phyloP scores from a whole-genome alignment of 1,140 invertebrate genomes.

The Drosophila mayri region DNA sequence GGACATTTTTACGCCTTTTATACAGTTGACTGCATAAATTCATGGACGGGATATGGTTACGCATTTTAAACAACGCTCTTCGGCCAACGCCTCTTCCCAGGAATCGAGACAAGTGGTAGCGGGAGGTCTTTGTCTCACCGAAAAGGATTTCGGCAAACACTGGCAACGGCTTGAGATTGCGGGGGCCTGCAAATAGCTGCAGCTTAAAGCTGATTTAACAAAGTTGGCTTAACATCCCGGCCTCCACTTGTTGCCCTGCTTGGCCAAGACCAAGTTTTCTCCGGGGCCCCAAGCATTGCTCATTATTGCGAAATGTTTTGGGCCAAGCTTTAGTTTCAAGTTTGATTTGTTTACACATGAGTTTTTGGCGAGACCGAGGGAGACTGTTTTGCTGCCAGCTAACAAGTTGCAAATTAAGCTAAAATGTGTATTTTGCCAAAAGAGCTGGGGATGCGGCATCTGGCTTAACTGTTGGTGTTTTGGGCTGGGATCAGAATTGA shows the following conservation, averaged over 20 bases:
- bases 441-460: constrained; percentile 26
- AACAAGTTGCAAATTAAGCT: constrained; percentile 82
- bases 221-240: constrained; percentile 26
- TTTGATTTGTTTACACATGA: constrained; percentile 79
- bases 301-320: constrained; percentile 73
- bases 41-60: constrained; percentile 60
- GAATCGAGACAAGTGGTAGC: background rate
- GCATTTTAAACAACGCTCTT: constrained; percentile 72
- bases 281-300: constrained; percentile 63
- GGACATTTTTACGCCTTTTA: constrained; percentile 77
- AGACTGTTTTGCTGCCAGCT: constrained; percentile 73
- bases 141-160: constrained; percentile 37
- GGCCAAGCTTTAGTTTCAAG: constrained; percentile 71
- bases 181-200: constrained; percentile 28
- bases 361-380: constrained; percentile 54
- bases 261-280: constrained; percentile 36
- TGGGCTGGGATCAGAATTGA: constrained; percentile 11
- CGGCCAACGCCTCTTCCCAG: constrained; percentile 8
- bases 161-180: constrained; percentile 1
- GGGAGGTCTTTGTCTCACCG: constrained; percentile 37
- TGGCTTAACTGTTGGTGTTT: background rate
- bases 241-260: constrained; percentile 67
- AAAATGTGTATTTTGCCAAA: constrained; percentile 79
- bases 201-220: constrained; percentile 55
- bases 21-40: constrained; percentile 75